Evolutionary conservation across 2,797 vertebrate genomes (phyloP), one percentile per base, ranked within the genome.

Genomic region (Microctenopoma stevenorrisi): DNA sequence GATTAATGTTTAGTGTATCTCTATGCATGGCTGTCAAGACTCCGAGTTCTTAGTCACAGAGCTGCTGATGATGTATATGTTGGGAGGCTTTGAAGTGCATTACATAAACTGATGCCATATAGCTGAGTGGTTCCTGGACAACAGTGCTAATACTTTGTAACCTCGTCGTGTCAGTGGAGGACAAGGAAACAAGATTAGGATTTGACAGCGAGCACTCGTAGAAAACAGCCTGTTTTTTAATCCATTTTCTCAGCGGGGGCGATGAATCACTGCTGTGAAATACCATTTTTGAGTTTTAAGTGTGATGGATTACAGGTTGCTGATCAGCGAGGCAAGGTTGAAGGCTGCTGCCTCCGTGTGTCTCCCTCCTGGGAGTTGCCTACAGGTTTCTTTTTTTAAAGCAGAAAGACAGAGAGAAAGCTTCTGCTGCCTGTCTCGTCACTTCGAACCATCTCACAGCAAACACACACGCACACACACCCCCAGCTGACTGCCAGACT

Each of bases 221-320:
- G 63, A 64, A 74, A 76, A 80, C 51, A 43, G 12, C 42, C 40
- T 26, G 10, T 6, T 64, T 73, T 15, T 60, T 69, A 65, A 62
- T 79, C 54, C 74, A 69, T 61, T 38, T 78, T 61, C 62, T 35
- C 62, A 0, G 38, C 5, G 5, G 74, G 56, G 68, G 65, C 60
- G 49, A 81, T 76, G 72, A 78, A 82, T 89, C 82, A 54, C 62
- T 37, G 64, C 71, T 79, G 70, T 75, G 76, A 78, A 84, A 86
- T 72, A 76, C 85, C 50, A 83, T 79, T 79, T 86, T 59, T 87
- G 68, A 81, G 72, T 78, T 81, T 75, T 82, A 84, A 85, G 79
- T 86, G 77, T 91, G 88, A 90, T 91, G 90, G 86, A 90, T 91
- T 85, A 82, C 84, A 80, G 74, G 74, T 78, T 51, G 79, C 78